Evolutionary conservation across 2,888 invertebrate species (phyloP), one percentile per base, ranked within the genome.

Genomic region (Tetranychus piercei): DNA sequence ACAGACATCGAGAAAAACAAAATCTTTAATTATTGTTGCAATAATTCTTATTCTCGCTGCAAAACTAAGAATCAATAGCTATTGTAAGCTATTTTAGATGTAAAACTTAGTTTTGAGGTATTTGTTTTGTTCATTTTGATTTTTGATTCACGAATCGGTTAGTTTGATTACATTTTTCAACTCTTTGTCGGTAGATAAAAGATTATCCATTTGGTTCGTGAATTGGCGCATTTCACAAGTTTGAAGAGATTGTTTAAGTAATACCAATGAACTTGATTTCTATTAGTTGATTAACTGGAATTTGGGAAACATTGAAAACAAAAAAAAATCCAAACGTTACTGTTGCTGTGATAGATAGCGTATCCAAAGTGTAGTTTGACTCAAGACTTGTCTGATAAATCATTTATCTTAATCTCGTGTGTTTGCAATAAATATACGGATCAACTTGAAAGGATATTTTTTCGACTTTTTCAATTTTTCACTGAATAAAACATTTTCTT

Each of bases 51-150:
- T 34, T 34, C 34, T 34, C 34, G 34, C 34, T 5, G 34, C 34
- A 34, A 34, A 34, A 34, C 34, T 34, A 34, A 34, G 34, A 34
- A 34, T 34, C 34, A 34, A 34, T 34, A n/a, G n/a, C n/a, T n/a
- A 34, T 34, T 34, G 34, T 3, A 34, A 34, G 34, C 5, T 34
- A 34, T 34, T 34, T 34, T 34, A 34, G 34, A 34, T 34, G 34
- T 34, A 4, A 34, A 34, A 34, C 34, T 34, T 34, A 34, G 55
- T 55, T 55, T 55, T 55, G 55, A 55, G 55, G 9, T 7, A 2
- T 55, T 15, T 7, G 55, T 55, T 55, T 55, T 55, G 11, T 55
- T 15, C 15, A 15, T 15, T 55, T 92, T 80, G 90, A 89, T 92
- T 93, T 9, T 15, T 55, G 11, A 55, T 55, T 15, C 9, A 55